Evolutionary conservation across 1,140 invertebrate species (phyloP), one percentile per base, ranked within the genome.

Genomic region (Doryteuthis pealeii): DNA sequence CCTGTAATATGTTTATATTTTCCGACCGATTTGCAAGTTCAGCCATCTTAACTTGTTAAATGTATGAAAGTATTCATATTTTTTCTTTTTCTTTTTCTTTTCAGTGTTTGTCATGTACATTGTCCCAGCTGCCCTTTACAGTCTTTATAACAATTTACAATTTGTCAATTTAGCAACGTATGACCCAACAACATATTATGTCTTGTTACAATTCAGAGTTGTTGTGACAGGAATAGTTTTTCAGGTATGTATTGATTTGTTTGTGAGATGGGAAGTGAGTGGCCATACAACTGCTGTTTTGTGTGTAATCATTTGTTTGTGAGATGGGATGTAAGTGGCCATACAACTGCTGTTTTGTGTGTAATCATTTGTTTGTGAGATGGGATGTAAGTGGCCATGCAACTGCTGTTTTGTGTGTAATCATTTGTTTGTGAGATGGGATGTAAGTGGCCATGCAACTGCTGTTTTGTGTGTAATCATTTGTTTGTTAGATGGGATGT

Each of bases 131-230:
- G 91, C 94, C 79, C 88, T 98, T 35, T 99, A 99, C 86, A 97
- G 95, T 84, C 89, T 98, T 4, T 98, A 98, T 88, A 98, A 99
- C 85, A 98, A 98, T 89, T 90, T 99, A 79, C 92, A 95, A 15
- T 99, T 97, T 89, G 90, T 94, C 30, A 98, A 97, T 89, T 89
- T 98, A 76, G 92, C 93, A 28, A 91, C 90, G 31, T 98, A 96
- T 89, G 96, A 98, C 87, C 96, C 96, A 8, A 97, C 96, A 12
- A 96, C 96, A 12, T 98, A 99, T 84, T 97, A 94, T 87, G 89
- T 98, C 32, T 88, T 98, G n/a, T 89, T 99, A 10, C 96, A 99
- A 88, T 91, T 98, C 71, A 89, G 96, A 81, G 95, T 98, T 33
- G 94, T 98, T 32, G 90, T 98, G 1, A 98, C 96, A 45, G 96